Conservation (phyloP, 2,797 vertebrate species). For the Propithecus perrieri region DNA sequence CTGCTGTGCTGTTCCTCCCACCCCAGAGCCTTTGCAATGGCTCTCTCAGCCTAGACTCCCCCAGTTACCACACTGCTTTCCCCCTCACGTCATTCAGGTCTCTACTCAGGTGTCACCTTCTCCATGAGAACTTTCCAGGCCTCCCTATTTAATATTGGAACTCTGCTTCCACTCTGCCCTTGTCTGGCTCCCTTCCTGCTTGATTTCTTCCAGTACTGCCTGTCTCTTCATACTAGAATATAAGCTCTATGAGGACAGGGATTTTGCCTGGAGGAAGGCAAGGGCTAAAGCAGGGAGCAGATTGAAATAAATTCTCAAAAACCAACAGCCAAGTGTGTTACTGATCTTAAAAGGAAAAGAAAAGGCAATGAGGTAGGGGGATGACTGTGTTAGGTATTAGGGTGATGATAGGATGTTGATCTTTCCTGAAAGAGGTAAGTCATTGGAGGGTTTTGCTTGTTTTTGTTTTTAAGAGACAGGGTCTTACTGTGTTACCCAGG, state of each 20-base stretch:
- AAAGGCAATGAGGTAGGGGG: background rate
- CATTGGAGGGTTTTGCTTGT: background rate
- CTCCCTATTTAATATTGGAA: background rate
- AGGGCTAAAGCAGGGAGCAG: background rate
- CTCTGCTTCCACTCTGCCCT: background rate
- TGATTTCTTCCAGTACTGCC: background rate
- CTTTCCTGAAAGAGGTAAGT: background rate
- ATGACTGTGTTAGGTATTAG: background rate
- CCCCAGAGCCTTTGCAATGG: background rate
- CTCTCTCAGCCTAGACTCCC: background rate
- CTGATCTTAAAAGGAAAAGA: background rate
- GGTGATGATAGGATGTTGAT: background rate
- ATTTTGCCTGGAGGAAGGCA: background rate
- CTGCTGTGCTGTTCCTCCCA: background rate
- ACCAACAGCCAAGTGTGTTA: background rate
- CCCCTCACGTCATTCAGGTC: background rate
- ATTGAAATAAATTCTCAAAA: background rate
- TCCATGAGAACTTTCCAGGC: background rate
- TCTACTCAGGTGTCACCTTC: background rate
- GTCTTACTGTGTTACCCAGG: background rate
- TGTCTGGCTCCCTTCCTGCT: background rate
- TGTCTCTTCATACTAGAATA: background rate
- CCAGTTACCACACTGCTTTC: background rate
- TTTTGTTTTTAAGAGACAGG: background rate
- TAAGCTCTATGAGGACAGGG: background rate